Base-by-base conservation (phyloP, 2,113 vertebrate genomes). In the Ciconia maguari region DNA sequence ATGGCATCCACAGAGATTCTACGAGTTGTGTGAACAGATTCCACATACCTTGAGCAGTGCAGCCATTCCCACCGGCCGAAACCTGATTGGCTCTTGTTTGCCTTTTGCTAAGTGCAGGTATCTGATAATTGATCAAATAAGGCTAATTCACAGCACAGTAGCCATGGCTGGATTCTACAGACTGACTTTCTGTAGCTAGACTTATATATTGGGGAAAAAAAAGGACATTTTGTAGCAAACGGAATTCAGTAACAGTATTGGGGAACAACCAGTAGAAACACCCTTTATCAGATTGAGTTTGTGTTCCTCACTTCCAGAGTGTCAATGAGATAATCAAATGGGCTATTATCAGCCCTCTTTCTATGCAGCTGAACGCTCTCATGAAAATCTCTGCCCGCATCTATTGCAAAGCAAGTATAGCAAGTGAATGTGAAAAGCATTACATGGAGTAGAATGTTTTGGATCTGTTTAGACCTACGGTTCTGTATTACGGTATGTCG, bases 11-110 rank as follows among this genome's bases (percentile, higher is more conserved):
- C 49, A 85, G 94, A 89, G 86, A 93, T 96, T 89, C 90, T 95
- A n/a, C 4, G 2, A 55, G 9, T 78, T 84, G 44, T 87, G 81
- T 93, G 95, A 97, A 86, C 61, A 75, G 93, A 90, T 96, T 95
- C 79, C 82, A 96, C 91, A 0, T 77, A 66, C 79, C 66, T 92
- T 91, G 54, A 83, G 95, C 94, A 79, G 74, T 91, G 69, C 94
- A 92, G 92, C 94, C 94, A 61, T 97, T 96, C 89, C 92, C 90
- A 93, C 80, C 9, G 21, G 78, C 95, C 34, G 70, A 95, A 97
- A 95, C 96, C 96, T 96, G 94, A 92, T 97, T 95, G 96, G 96
- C 98, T 98, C 95, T 97, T 90, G 97, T 97, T 97, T 98, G 97
- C 97, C 89, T 86, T 98, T 97, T 96, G 97, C 98, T 96, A 93